Base-by-base conservation (phyloP, 1,140 invertebrate genomes). In the Cydia strobilella region DNA sequence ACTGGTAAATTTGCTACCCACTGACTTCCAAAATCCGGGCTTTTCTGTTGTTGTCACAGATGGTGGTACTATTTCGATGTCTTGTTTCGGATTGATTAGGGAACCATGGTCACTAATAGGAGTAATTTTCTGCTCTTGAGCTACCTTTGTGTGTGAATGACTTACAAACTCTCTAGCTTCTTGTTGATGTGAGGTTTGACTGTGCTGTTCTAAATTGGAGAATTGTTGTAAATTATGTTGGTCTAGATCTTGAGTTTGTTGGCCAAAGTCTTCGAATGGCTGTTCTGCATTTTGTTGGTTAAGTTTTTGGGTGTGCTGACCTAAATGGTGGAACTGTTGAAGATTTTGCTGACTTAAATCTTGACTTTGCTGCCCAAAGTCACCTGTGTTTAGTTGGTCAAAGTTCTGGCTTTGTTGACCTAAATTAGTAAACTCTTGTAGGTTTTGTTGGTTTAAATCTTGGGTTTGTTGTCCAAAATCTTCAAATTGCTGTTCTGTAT, bases 21-120 rank as follows among this genome's bases (percentile, higher is more conserved):
- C 65, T 82, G 86, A 93, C 45, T 81, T 84, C 94, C 94, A 95
- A 82, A 95, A 94, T 48, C 94, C 91, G 39, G 90, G 83, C 74
- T 91, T 82, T 82, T 86, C 82, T 48, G 89, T 85, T 51, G 89
- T 85, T 72, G 81, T 72, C 77, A 84, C 86, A 72, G 74, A 77
- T 71, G 82, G 72, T n/a, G 65, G 35, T 10, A 35, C 27, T 10
- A 35, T 69, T 69, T 69, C 65, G 7, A 35, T 6, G 39, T 69
- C 65, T 35, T 35, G 27, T 69, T 69, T 35, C 3, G 65, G 27
- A 69, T 18, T 12, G 18, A 9, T 39, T 39, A 42, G 65, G 31
- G 65, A 69, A n/a, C 31, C 27, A 25, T 6, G 12, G 2, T 25
- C n/a, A 35, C 9, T 4, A 5, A 10, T 18, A 10, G 27, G 27